A percentile compares a stretch with the other conserved stretches of the same genome.
phyloP scores from a whole-genome alignment of 2,888 invertebrate species.

The Camponotus fellah region DNA sequence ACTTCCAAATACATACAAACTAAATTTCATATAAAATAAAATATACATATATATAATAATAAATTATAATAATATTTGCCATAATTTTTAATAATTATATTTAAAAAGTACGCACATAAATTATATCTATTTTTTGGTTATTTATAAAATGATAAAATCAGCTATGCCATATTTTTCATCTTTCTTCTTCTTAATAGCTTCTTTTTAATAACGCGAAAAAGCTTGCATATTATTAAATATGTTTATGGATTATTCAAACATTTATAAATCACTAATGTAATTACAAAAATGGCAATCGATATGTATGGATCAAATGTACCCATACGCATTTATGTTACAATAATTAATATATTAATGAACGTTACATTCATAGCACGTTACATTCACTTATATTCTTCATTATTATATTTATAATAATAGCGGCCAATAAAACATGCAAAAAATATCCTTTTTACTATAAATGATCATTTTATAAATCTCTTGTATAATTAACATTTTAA shows the following conservation, averaged over 20 bases:
- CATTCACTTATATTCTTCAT: background rate
- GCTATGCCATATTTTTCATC: background rate
- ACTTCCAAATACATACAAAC: background rate
- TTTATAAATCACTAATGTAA: constrained; percentile 35
- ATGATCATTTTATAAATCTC: background rate
- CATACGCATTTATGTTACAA: background rate
- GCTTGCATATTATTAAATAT: background rate
- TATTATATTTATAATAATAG: background rate
- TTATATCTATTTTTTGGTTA: background rate
- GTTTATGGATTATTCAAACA: constrained; percentile 44
- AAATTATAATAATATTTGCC: background rate
- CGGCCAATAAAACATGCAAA: background rate
- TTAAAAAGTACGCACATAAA: background rate
- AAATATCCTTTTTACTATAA: background rate
- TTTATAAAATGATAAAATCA: constrained; percentile 2
- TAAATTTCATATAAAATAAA: background rate
- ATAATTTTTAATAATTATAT: background rate
- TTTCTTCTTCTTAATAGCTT: constrained; percentile 4
- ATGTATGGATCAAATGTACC: background rate
- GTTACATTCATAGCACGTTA: background rate
- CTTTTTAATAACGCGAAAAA: constrained; percentile 10
- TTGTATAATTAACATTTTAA: background rate
- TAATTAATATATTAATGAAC: constrained; percentile 23
- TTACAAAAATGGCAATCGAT: constrained; percentile 29
- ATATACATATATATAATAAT: background rate